Conservation (phyloP, 1,140 invertebrate genomes). For the Brachionus asplanchnoidis region DNA sequence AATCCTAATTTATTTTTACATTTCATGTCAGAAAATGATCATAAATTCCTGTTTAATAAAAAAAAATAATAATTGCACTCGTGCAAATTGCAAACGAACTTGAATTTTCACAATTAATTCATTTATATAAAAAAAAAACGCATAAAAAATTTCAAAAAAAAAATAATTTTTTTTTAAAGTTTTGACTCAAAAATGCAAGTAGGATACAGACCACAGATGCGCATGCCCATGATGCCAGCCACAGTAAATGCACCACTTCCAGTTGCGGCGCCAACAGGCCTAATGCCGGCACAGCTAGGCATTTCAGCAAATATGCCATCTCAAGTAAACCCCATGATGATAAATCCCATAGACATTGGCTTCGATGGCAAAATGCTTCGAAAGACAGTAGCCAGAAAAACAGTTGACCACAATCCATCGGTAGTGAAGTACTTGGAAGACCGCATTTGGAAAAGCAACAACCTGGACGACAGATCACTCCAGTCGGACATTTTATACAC, state of each 20-base stretch:
- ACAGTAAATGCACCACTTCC: not conserved
- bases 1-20: too few species aligned
- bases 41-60: not conserved
- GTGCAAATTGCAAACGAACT: not conserved
- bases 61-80: not conserved
- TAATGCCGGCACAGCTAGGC: not conserved
- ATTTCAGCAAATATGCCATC: not conserved
- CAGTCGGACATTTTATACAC: slow-evolving; percentile 42
- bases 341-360: slow-evolving; percentile 57
- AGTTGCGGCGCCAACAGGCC: not conserved
- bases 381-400: slow-evolving; percentile 93
- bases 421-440: slow-evolving; percentile 75
- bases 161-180: not conserved
- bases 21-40: not conserved
- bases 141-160: slow-evolving; percentile 6
- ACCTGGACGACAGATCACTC: not conserved
- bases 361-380: slow-evolving; percentile 90
- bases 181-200: slow-evolving; percentile 26
- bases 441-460: not conserved
- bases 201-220: slow-evolving; percentile 17
- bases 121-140: not conserved
- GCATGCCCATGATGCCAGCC: not conserved
- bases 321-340: slow-evolving; percentile 11
- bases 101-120: not conserved
- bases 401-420: slow-evolving; percentile 95